These are phyloP conservation scores for Drosophila antonietae DNA, from an alignment of 2,888 invertebrate genomes.

Conservation along the genomic window DNA sequence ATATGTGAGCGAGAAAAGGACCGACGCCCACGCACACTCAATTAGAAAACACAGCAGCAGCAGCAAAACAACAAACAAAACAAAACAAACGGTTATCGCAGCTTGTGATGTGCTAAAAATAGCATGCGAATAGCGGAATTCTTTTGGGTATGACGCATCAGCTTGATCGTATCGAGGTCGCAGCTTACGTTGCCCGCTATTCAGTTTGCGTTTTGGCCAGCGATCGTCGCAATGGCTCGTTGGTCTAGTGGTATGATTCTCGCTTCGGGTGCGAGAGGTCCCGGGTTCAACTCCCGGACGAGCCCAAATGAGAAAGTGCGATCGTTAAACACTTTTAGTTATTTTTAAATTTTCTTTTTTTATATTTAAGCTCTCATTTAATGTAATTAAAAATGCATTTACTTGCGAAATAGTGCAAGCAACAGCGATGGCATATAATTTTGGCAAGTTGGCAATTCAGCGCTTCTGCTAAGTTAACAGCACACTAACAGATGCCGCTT, in stretches of 20 bases:
- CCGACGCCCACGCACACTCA: not conserved
- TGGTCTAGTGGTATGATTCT: constrained; percentile 84
- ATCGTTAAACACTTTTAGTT: not conserved
- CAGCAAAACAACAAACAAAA: not conserved
- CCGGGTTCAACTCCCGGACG: constrained; percentile 84
- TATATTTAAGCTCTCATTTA: not conserved
- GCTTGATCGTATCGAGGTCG: constrained; percentile 29
- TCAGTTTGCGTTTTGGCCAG: constrained; percentile 14
- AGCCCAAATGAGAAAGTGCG: constrained; percentile 68
- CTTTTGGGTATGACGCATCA: not conserved
- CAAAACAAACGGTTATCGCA: constrained; percentile 15
- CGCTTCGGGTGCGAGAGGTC: constrained; percentile 84
- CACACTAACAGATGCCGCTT: not conserved
- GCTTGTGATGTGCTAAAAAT: constrained; percentile 29
- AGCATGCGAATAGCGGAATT: not conserved
- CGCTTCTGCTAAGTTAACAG: not conserved
- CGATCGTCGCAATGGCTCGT: constrained; percentile 68
- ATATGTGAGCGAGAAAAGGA: constrained; percentile 3
- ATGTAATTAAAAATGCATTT: not conserved
- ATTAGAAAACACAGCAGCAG: not conserved
- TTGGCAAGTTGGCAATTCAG: not conserved
- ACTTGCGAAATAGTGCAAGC: not conserved
- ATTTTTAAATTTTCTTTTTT: not conserved
- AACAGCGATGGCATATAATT: not conserved
- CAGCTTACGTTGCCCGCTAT: not conserved